Evolutionary conservation across 2,113 vertebrate genomes (phyloP), one percentile per base, ranked within the genome.

Genomic region (Ceratotherium simum): DNA sequence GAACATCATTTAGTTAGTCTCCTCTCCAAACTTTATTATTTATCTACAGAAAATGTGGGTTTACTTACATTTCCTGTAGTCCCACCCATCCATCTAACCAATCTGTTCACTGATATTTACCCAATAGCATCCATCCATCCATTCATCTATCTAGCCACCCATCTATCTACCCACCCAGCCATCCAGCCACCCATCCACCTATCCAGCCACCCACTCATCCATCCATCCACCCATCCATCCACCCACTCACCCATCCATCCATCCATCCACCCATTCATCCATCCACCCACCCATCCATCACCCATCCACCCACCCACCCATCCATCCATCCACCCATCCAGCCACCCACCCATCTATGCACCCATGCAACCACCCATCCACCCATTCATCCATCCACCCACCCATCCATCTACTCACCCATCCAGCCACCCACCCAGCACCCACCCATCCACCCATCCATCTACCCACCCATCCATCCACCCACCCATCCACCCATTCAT

Each of bases 191-290:
- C 11, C 6, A 56, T 0, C 5, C 64, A 60, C 14, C 14, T 8
- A 31, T 1, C 46, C 9, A 75, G 0, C 39, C 17, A 48, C 3
- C 12, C 5, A 25, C 1, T 7, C 42, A 54, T 4, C 21, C 0
- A 9, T 31, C 21, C 16, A 56, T 2, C 25, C 27, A 73, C 6
- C 13, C 33, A 76, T 6, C 11, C 33, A 33, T 11, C 10, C 25
- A 48, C 2, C 4, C 11, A 48, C 1, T n/a, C 25, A 46, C 0
- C 33, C 2, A 25, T 1, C 13, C 3, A 51, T 0, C 20, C 12
- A 11, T 2, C 27, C 1, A 42, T 0, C 14, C 14, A 5, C 0
- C 46, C 17, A 6, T 1, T 31, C 17, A 8, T 0, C 17, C 17
- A 31, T 0, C 46, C 23, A 23, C 0, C n/a, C 18, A 18, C 0